Percentiles rank a stretch among this genome's conserved stretches.
phyloP scores from a whole-genome alignment of 2,113 vertebrate genomes.

The Hippocampus guttulatus region DNA sequence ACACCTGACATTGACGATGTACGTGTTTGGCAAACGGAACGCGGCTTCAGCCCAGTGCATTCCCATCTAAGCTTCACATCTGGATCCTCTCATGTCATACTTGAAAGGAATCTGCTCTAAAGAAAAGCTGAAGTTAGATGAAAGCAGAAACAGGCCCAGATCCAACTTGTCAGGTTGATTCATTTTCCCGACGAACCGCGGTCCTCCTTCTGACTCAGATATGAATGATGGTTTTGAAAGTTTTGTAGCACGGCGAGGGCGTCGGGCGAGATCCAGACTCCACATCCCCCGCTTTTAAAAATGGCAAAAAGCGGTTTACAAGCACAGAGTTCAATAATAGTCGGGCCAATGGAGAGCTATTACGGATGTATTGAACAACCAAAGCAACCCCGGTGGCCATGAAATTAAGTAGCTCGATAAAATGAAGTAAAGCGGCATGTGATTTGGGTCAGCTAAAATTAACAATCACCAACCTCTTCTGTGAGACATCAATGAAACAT shows the following conservation, averaged over 20 bases:
- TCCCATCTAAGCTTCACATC: slow-evolving; percentile 64
- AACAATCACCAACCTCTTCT: neutral
- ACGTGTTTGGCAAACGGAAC: slow-evolving; percentile 47
- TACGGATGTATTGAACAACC: slow-evolving; percentile 31
- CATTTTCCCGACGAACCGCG: neutral
- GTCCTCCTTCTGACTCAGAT: slow-evolving; percentile 15
- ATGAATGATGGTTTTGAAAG: slow-evolving; percentile 50
- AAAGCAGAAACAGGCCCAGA: neutral
- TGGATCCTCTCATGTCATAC: slow-evolving; percentile 61
- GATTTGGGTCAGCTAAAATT: neutral
- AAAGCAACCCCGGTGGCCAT: slow-evolving; percentile 37
- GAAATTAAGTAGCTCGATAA: slow-evolving; percentile 36
- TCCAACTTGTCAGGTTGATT: slow-evolving; percentile 16
- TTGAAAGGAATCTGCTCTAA: slow-evolving; percentile 52
- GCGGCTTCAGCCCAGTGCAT: slow-evolving; percentile 52
- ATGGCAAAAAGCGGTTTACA: slow-evolving; percentile 39
- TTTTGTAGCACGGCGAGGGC: slow-evolving; percentile 23
- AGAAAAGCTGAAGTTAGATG: slow-evolving; percentile 26
- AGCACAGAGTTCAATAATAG: slow-evolving; percentile 8
- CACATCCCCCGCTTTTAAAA: slow-evolving; percentile 31
- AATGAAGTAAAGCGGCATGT: neutral
- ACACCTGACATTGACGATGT: slow-evolving; percentile 37
- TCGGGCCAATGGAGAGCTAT: slow-evolving; percentile 12
- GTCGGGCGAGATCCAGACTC: slow-evolving; percentile 26
- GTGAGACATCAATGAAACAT: neutral